Percentiles rank a stretch among this genome's conserved stretches.
Conservation (phyloP, 2,888 invertebrate genomes). For the Epiperipatus broadwayi region DNA sequence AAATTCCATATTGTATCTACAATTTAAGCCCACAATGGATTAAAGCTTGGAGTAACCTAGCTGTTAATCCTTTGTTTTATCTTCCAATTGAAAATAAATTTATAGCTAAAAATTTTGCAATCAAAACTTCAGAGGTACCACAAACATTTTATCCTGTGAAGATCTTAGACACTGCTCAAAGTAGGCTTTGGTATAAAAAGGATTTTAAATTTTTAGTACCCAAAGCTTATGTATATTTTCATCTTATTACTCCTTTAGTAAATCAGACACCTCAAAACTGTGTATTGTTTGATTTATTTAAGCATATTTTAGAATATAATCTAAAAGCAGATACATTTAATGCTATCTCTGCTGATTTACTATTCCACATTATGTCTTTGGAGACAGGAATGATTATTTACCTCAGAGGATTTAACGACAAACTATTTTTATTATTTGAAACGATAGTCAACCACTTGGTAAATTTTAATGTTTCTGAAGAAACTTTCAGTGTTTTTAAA, state of each 20-base stretch:
- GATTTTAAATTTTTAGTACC: slow-evolving; percentile 65
- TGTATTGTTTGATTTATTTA: slow-evolving; percentile 39
- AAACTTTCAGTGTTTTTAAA: slow-evolving; percentile 50
- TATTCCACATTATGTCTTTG: slow-evolving; percentile 38
- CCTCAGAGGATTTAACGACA: slow-evolving; percentile 49
- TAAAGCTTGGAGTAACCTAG: too few relatives aligned
- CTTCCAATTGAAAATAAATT: slow-evolving; percentile 23
- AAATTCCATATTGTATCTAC: slow-evolving; percentile 54
- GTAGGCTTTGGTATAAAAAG: slow-evolving; percentile 61
- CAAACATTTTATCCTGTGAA: slow-evolving; percentile 35
- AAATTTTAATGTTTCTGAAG: slow-evolving; percentile 34
- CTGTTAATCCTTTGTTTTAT: slow-evolving; percentile 19
- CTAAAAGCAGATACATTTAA: slow-evolving; percentile 48
- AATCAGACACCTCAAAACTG: slow-evolving; percentile 45
- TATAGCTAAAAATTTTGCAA: slow-evolving; percentile 20
- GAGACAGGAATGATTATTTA: slow-evolving; percentile 48
- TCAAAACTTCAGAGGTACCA: slow-evolving; percentile 19
- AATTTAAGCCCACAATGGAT: too few relatives aligned
- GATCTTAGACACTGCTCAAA: slow-evolving; percentile 35
- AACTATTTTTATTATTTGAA: slow-evolving; percentile 47
- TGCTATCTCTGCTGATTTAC: slow-evolving; percentile 46
- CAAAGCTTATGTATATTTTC: too few relatives aligned
- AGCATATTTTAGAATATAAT: slow-evolving; percentile 34
- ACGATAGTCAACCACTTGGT: slow-evolving; percentile 46
- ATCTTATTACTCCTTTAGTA: slow-evolving; percentile 38